Base-by-base conservation (phyloP, 2,113 vertebrate genomes). In the Nipponia nippon region DNA sequence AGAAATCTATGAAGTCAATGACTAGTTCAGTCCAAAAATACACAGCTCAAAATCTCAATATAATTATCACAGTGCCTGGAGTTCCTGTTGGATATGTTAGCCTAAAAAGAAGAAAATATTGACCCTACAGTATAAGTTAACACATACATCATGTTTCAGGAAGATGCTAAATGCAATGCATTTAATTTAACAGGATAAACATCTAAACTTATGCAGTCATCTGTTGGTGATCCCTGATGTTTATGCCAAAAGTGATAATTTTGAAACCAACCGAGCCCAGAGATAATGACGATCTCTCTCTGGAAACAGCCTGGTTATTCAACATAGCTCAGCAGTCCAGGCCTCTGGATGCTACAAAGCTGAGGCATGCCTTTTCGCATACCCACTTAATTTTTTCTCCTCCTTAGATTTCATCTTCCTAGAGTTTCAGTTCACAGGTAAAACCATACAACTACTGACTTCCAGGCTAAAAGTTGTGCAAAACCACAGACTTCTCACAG, bases 1-100 rank as follows among this genome's bases (percentile, higher is more conserved):
- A 30, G 61, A 89, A 93, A 97, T 87, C 77, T 79, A 34, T 82
- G 56, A 93, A 82, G 56, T 94, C 87, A 82, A 63, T 40, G 63
- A 66, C 38, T 42, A 38, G 36, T 89, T 94, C 69, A 78, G 70
- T 79, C 89, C 91, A 89, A 84, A 89, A 97, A 58, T 9, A 81
- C 65, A 42, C 3, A 23, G 56, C 56, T 84, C 61, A 14, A 82
- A 94, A 71, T 78, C 87, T 84, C 73, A 63, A 10, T 76, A 63
- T 82, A 82, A 91, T 79, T 89, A 71, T 78, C 69, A 29, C 26
- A 66, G 59, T 16, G 67, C 65, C 52, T 53, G 27, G 61, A 79
- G 61, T 55, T 87, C 38, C 72, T 91, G 63, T 63, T 69, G 66
- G 79, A 61, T 76, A 34, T 23, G 11, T 65, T 42, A 84, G 56